Base-by-base conservation (phyloP, 2,888 invertebrate species). In the Fragum fragum region DNA sequence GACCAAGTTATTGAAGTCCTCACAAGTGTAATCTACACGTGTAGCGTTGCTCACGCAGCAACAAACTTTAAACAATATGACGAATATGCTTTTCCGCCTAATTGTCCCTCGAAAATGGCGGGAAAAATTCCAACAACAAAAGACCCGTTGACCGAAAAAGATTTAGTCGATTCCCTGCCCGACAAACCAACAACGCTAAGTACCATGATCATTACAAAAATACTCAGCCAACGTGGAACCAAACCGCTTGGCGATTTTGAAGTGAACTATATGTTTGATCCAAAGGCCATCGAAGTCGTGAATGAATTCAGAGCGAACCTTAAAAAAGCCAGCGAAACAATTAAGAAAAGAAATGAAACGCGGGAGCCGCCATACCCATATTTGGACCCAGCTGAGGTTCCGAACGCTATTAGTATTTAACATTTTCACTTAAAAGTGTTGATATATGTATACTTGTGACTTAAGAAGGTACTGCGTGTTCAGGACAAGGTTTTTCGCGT, bases 341-440 rank as follows among this genome's bases (percentile, higher is more conserved):
- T 95, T 47, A 90, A 92, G 47, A 75, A 87, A 32, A 80, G 92
- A 55, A 94, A 95, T 78, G 86, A 90, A 75, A 70, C 78, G 14
- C 70, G 92, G 28, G 80, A 88, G 14, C 86, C 91, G n/a, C 87
- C 90, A 78, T 93, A 93, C 74, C 89, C 89, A 0, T 94, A 92
- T 81, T 91, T 95, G 66, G 93, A 95, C 85, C 95, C 95, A 1
- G 90, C 90, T 28, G 89, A 89, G 63, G 90, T 95, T 2, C 95
- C 95, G 0, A 95, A 95, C 87, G 92, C 93, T 29, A 94, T 95
- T 77, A 93, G 94, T 72, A 81, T 83, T 55, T 86, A 39, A 61
- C 1, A 36, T 36, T 36, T 36, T 36, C 32, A 36, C n/a, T n/a
- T n/a, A n/a, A n/a, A n/a, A n/a, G n/a, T n/a, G n/a, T n/a, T n/a